phyloP scores from a whole-genome alignment of 1,140 invertebrate genomes.

The Microvelia longipes region DNA sequence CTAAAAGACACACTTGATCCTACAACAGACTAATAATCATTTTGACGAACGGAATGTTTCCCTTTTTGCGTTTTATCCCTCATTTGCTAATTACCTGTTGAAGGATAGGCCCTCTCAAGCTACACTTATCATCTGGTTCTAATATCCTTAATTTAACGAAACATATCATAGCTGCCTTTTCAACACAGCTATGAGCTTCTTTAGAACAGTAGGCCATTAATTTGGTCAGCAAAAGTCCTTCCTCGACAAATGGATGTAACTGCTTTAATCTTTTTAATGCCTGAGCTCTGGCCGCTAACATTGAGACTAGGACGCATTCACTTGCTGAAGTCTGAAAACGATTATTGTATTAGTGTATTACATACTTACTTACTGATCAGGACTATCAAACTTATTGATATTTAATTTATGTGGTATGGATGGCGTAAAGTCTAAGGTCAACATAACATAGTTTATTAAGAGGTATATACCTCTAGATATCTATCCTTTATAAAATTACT shows the following conservation, averaged over 20 bases:
- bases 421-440: no score
- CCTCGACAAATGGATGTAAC: constrained; percentile 79
- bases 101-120: constrained; percentile 74
- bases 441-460: no score
- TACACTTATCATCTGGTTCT: constrained; percentile 86
- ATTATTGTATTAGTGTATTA: background rate
- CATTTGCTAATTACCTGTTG: constrained; percentile 48
- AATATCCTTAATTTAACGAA: constrained; percentile 94
- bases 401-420: no score
- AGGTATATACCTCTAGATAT: no score
- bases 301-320: constrained; percentile 88
- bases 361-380: no score
- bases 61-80: no score
- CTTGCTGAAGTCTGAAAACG: constrained; percentile 77
- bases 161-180: constrained; percentile 98
- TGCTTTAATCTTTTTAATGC: constrained; percentile 81
- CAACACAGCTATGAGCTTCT: constrained; percentile 97
- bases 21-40: no score
- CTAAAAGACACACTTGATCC: no score
- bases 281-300: constrained; percentile 87
- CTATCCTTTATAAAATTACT: no score
- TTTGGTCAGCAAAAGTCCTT: constrained; percentile 84
- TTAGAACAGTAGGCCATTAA: constrained; percentile 87
- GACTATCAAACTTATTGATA: no score
- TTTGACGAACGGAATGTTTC: no score